Base-by-base conservation (phyloP, 2,797 vertebrate genomes). In the Capromys pilorides region DNA sequence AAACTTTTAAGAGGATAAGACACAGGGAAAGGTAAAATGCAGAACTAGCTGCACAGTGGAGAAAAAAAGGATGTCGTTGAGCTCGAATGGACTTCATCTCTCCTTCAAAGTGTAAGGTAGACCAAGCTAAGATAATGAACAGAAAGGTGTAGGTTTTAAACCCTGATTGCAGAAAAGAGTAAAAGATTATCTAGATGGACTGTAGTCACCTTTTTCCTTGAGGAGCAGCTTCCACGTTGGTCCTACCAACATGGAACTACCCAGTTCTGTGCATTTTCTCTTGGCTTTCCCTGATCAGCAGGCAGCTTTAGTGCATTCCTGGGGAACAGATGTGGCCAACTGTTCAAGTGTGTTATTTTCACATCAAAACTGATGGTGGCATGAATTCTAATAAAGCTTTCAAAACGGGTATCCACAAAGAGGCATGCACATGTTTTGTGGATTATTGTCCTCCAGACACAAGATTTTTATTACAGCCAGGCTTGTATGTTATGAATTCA, bases 321-420 rank as follows among this genome's bases (percentile, higher is more conserved):
- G 71, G n/a, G 41, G 69, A 88, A 75, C 28, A 84, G n/a, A 73
- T 62, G 59, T 39, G 85, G 62, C 86, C 77, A 18, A 88, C n/a
- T 57, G 57, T 75, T 13, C 67, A 89, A 81, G 2, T n/a, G 24
- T 91, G 22, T 77, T 80, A 0, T 80, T 96, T 78, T 73, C 28
- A 73, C 5, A 36, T 93, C 62, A 90, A 90, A 6, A 69, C 39
- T 28, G 19, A 26, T 36, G 78, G 64, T 62, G 13, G 6, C 75
- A 69, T 80, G 22, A 78, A 90, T 73, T 62, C 81, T 94, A 90
- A 79, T 57, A 66, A 92, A 82, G 41, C 31, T 93, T 91, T 95
- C 80, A 71, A 88, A 94, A 75, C 59, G 78, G 41, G n/a, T 61
- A 80, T 67, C 67, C 64, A 49, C 83, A 62, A 61, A 86, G 78